A percentile compares a stretch with the other conserved stretches of the same genome.
Evolutionary conservation across 2,113 vertebrate genomes (phyloP).

Genomic region (Xenus cinereus): DNA sequence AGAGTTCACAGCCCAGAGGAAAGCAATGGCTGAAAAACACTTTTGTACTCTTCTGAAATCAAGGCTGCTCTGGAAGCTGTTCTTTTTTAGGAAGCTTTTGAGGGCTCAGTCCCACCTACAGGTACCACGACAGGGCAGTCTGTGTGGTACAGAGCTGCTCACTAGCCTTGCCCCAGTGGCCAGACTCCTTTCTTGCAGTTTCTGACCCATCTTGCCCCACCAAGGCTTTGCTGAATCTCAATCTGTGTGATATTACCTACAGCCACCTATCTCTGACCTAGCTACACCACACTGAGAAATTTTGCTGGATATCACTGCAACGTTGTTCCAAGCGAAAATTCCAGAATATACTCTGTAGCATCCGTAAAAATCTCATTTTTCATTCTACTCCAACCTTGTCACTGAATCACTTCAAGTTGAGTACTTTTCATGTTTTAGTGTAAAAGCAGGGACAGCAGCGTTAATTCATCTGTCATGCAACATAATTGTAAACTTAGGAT

Average conservation of each 20-base stretch:
- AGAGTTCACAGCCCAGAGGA: neutral
- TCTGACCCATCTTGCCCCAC: neutral
- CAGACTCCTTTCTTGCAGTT: neutral
- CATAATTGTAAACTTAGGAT: neutral
- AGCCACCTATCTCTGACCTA: neutral
- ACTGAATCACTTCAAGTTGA: neutral
- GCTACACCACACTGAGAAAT: neutral
- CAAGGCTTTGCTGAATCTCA: neutral
- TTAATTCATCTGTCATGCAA: neutral
- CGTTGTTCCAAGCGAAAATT: neutral
- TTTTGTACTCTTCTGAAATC: neutral
- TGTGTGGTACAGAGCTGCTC: accelerated
- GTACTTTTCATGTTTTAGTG: neutral
- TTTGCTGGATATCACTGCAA: neutral
- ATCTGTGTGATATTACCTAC: accelerated
- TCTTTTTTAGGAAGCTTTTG: neutral
- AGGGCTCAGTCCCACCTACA: neutral
- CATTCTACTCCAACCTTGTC: neutral
- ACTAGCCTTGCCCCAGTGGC: accelerated
- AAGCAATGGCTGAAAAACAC: neutral
- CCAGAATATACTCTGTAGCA: neutral
- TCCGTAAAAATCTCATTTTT: neutral
- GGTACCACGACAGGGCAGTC: neutral
- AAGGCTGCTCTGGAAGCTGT: neutral
- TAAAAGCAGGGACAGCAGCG: neutral